These are phyloP conservation scores for Hydropotes inermis DNA, from an alignment of 2,113 vertebrate species.

Conservation along the genomic window DNA sequence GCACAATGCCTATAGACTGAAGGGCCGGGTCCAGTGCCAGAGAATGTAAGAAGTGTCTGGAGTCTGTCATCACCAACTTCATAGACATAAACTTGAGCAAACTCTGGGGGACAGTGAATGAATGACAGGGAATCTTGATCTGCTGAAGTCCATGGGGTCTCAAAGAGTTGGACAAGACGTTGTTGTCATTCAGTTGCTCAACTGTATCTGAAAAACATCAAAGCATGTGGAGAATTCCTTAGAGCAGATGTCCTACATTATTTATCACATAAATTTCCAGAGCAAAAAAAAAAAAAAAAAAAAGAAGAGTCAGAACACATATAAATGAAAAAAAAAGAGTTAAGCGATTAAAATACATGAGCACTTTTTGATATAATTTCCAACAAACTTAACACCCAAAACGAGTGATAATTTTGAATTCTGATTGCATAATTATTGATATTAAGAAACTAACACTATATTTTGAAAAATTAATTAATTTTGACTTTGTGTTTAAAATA, in stretches of 20 bases:
- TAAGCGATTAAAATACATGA: background rate
- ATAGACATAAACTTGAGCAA: background rate
- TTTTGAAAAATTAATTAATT: background rate
- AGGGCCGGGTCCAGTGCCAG: background rate
- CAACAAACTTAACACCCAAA: background rate
- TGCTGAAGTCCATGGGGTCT: background rate
- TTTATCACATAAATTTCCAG: background rate
- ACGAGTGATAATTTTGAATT: background rate
- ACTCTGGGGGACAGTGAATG: background rate
- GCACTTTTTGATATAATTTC: background rate
- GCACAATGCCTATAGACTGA: background rate
- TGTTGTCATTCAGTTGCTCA: fast-evolving
- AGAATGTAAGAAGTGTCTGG: background rate
- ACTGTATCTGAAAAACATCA: background rate
- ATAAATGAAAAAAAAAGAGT: background rate
- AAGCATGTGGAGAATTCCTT: background rate
- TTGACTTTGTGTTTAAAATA: background rate
- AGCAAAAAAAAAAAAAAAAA: background rate
- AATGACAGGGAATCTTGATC: background rate
- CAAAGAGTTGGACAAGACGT: background rate
- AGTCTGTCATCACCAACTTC: background rate
- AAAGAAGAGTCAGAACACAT: background rate
- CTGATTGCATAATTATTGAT: background rate
- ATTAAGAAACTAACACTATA: background rate
- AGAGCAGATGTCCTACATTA: background rate